These are phyloP conservation scores for Petaurus breviceps DNA, from an alignment of 2,113 vertebrate species.

Conservation along the genomic window DNA sequence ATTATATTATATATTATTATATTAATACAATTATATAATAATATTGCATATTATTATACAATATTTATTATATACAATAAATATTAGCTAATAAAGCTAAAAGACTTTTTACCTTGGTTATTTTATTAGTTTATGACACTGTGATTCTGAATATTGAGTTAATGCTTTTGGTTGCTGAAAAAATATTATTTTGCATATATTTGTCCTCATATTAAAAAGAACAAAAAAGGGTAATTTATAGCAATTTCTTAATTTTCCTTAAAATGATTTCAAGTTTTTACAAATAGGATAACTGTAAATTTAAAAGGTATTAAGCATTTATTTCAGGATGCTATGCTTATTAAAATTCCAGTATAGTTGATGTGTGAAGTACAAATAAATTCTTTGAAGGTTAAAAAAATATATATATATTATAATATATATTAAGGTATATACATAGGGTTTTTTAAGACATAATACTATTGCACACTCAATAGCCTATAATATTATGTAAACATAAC, in stretches of 20 bases:
- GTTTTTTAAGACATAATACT: background rate
- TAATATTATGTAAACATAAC: background rate
- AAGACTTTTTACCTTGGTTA: conserved; percentile 37
- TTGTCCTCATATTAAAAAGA: conserved; percentile 69
- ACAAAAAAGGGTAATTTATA: conserved; percentile 53
- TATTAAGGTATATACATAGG: background rate
- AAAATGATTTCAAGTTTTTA: conserved; percentile 52
- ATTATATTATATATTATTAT: no score
- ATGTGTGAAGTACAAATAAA: conserved; percentile 61
- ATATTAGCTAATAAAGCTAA: conserved; percentile 43
- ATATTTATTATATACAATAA: no score
- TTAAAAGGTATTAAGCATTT: conserved; percentile 60
- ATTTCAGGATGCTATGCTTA: conserved; percentile 65
- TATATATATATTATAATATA: no score
- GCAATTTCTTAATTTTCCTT: conserved; percentile 37
- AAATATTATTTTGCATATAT: conserved; percentile 69
- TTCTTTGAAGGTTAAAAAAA: conserved; percentile 68
- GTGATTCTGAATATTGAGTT: conserved; percentile 47
- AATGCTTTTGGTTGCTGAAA: conserved; percentile 56
- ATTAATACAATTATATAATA: no score
- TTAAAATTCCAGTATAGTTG: conserved; percentile 41
- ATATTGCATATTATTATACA: no score
- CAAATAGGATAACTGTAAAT: conserved; percentile 54
- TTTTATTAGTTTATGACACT: conserved; percentile 44
- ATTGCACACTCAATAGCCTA: background rate